These are phyloP conservation scores for Tricholaema leucomelas DNA, from an alignment of 2,113 vertebrate genomes.

Conservation along the genomic window DNA sequence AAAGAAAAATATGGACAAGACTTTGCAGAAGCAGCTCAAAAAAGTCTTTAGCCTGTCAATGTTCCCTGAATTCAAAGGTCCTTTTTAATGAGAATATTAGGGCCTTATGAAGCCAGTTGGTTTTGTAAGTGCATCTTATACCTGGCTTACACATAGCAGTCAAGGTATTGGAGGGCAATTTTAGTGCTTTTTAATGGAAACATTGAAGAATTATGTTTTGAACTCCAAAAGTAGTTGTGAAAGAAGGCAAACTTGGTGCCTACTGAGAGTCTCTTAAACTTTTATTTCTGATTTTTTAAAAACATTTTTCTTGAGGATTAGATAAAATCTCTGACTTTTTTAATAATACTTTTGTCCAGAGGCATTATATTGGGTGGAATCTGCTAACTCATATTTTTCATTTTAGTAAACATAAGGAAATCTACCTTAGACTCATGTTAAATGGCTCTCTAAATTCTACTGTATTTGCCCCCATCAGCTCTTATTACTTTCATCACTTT, in stretches of 20 bases:
- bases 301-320: not conserved
- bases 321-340: not conserved
- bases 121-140: not conserved
- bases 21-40: not conserved
- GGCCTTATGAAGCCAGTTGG: not conserved
- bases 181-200: no score
- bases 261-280: not conserved
- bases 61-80: not conserved
- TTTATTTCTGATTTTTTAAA: not conserved
- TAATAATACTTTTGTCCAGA: not conserved
- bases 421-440: not conserved
- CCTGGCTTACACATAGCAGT: not conserved
- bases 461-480: not conserved
- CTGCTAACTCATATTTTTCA: not conserved
- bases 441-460: not conserved
- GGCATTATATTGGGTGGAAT: not conserved
- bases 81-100: not conserved
- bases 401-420: not conserved
- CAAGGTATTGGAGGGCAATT: not conserved
- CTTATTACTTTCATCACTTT: not conserved
- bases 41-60: not conserved
- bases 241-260: not conserved
- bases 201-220: not conserved
- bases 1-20: not conserved
- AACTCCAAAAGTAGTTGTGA: not conserved